These are phyloP conservation scores for Ammodytes marinus DNA, from an alignment of 2,113 vertebrate genomes.

Conservation along the genomic window DNA sequence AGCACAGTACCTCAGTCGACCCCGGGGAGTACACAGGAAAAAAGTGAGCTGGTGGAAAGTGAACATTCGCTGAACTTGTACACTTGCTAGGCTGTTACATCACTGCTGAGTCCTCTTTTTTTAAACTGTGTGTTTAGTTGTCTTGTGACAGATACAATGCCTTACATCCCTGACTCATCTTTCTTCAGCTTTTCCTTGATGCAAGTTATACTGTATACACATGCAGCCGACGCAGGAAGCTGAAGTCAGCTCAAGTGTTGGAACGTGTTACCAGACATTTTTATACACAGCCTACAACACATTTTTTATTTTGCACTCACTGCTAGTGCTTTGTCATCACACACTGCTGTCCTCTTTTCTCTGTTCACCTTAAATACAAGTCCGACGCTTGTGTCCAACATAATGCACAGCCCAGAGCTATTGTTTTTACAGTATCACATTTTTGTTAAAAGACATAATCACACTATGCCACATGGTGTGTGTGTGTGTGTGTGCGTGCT, in stretches of 20 bases:
- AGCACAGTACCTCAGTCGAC: conserved; percentile 8
- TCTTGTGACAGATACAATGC: neutral
- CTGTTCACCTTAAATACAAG: too few species aligned
- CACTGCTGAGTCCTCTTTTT: conserved; percentile 1
- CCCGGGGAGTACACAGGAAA: conserved; percentile 10
- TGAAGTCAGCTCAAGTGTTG: neutral
- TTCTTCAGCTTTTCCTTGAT: neutral
- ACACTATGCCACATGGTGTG: too few species aligned
- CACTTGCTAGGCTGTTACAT: conserved; percentile 9
- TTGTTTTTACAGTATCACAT: too few species aligned
- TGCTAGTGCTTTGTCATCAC: too few species aligned
- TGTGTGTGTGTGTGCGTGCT: too few species aligned
- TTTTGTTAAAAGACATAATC: too few species aligned
- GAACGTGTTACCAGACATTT: neutral
- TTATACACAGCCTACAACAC: too few species aligned
- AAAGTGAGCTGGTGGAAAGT: neutral
- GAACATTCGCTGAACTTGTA: conserved; percentile 9
- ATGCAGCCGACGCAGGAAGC: neutral
- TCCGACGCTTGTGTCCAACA: too few species aligned
- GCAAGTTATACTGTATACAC: neutral
- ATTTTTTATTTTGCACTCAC: too few species aligned
- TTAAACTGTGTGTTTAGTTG: neutral
- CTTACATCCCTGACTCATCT: conserved; percentile 8
- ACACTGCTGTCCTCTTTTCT: too few species aligned
- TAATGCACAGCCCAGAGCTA: too few species aligned